Evolutionary conservation across 2,797 vertebrate species (phyloP).

Genomic region (Amazona ochrocephala): DNA sequence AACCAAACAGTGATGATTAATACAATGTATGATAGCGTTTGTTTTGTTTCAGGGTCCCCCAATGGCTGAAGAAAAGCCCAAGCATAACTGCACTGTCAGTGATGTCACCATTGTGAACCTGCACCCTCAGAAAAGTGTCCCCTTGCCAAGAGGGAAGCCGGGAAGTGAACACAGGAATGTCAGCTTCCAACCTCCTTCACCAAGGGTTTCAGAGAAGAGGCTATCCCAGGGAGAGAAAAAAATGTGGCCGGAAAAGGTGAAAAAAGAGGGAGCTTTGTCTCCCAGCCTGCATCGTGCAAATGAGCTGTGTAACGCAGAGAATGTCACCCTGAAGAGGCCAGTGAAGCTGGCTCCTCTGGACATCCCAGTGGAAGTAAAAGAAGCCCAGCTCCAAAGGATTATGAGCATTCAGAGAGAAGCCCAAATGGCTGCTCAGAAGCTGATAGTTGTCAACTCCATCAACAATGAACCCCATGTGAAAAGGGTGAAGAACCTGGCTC

Average conservation of each 20-base stretch:
- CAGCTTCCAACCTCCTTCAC: constrained; percentile 23
- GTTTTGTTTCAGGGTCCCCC: constrained; percentile 44
- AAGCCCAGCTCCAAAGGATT: constrained; percentile 81
- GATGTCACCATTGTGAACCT: constrained; percentile 75
- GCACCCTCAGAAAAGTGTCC: constrained; percentile 76
- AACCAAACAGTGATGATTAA: neutral
- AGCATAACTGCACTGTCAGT: constrained; percentile 73
- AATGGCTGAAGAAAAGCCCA: constrained; percentile 63
- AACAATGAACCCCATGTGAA: constrained; percentile 41
- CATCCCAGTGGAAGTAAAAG: constrained; percentile 77
- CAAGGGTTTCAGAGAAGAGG: constrained; percentile 39
- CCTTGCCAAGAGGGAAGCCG: constrained; percentile 60
- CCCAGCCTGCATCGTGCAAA: constrained; percentile 32
- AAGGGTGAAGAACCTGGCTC: constrained; percentile 54
- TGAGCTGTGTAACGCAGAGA: constrained; percentile 46
- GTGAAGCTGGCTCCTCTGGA: constrained; percentile 82
- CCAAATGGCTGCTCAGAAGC: constrained; percentile 61
- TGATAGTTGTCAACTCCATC: neutral
- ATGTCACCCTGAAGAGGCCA: constrained; percentile 67
- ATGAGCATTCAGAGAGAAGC: constrained; percentile 70
- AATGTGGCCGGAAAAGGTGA: neutral
- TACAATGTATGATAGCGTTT: neutral
- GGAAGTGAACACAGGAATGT: neutral
- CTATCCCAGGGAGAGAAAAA: constrained; percentile 14
- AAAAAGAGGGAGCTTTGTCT: constrained; percentile 28